A percentile compares a stretch with the other conserved stretches of the same genome.
Conservation (phyloP, 2,888 invertebrate genomes). For the Lacanobia oleracea region DNA sequence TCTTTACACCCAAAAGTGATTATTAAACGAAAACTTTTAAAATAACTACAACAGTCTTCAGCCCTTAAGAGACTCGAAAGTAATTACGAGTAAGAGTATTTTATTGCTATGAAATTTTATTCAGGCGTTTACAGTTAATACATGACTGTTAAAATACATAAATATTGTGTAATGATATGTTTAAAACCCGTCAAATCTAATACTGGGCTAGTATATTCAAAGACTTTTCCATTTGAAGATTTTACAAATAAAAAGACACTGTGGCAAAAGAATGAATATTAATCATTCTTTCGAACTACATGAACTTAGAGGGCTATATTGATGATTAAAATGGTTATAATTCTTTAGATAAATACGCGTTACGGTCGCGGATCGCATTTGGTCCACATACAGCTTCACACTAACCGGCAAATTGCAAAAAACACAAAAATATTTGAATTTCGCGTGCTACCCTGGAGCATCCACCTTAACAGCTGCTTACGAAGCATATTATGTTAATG, state of each 20-base stretch:
- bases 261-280: too few species aligned
- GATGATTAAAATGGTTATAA: too few species aligned
- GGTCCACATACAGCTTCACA: too few species aligned
- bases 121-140: slow-evolving; percentile 28
- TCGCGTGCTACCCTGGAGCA: too few species aligned
- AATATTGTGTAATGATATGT: not conserved
- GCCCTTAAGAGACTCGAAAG: slow-evolving; percentile 2
- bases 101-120: slow-evolving; percentile 38
- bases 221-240: too few species aligned
- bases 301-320: too few species aligned
- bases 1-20: not conserved
- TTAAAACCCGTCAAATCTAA: not conserved
- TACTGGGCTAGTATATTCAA: not conserved
- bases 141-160: not conserved
- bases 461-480: too few species aligned
- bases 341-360: too few species aligned
- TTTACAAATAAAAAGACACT: not conserved
- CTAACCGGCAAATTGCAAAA: too few species aligned
- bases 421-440: too few species aligned
- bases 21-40: not conserved
- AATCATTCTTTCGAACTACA: too few species aligned
- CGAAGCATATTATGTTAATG: not conserved
- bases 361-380: too few species aligned
- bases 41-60: slow-evolving; percentile 6
- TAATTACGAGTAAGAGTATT: slow-evolving; percentile 10